Base-by-base conservation (phyloP, 2,113 vertebrate species). In the Synchiropus splendidus region DNA sequence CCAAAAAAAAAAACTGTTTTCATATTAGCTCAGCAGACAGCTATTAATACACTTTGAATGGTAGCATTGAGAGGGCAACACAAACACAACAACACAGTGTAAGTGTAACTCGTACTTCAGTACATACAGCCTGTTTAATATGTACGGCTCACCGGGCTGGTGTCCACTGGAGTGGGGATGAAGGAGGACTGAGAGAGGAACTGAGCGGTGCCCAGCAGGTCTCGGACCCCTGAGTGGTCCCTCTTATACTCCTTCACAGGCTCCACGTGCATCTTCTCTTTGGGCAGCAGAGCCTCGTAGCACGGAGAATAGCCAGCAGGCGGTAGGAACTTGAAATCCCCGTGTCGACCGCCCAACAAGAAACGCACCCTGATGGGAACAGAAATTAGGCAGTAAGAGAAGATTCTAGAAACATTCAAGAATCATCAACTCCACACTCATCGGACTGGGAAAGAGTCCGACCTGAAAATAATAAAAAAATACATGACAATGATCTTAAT, bases 191-290 rank as follows among this genome's bases (percentile, higher is more conserved):
- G 92, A 1, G 94, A 94, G 6, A 97, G 87, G 61, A 94, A 91
- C 52, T 88, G 78, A 12, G 90, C 90, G 51, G 90, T 96, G 50
- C 94, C 94, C 83, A 98, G 51, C 47, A 97, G 85, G 73, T 97
- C 88, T 13, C 93, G 86, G 41, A 97, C 64, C 17, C 89, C 90
- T 11, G 91, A 88, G 2, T 74, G 63, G 70, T 98, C 93, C 54
- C 93, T 87, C 66, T 98, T 98, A 67, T 97, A 97, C 55, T 95
- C 94, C 78, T 98, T 97, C 59, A 97, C 92, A 48, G 94, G 84
- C 76, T 98, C 94, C 43, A 98, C 51, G 45, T 86, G 86, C 93
- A 98, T 92, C 76, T 90, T 97, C 77, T 98, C 94, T 75, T 96
- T 97, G 21, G 93, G 92, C 62, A 97, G 82, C 61, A 98, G 78